Conservation (phyloP, 2,888 invertebrate genomes). For the Saturnia pavonia region DNA sequence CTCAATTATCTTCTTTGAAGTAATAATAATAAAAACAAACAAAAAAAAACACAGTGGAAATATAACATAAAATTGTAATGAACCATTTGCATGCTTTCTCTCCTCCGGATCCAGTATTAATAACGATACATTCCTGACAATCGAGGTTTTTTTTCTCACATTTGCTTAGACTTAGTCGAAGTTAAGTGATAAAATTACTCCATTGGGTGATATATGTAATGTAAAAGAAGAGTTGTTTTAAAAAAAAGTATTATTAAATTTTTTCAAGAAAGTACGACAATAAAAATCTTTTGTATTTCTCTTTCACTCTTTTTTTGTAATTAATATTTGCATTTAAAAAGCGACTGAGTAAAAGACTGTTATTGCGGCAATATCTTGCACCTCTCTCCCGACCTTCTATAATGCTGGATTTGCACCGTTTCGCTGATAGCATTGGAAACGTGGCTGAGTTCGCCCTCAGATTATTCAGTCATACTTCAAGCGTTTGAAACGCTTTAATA, state of each 20-base stretch:
- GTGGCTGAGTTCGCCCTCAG: background rate
- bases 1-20: constrained; percentile 31
- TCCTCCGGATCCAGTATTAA: constrained; percentile 65
- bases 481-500: background rate
- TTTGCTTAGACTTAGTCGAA: constrained; percentile 58
- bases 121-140: constrained; percentile 76
- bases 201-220: constrained; percentile 75
- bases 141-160: constrained; percentile 61
- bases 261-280: background rate
- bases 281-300: background rate
- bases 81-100: constrained; percentile 14
- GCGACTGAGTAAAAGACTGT: constrained; percentile 72
- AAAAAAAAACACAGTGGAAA: constrained; percentile 18
- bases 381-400: constrained; percentile 2
- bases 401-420: constrained; percentile 5
- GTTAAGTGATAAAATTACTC: constrained; percentile 60
- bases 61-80: background rate
- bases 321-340: constrained; percentile 57
- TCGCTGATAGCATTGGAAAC: constrained; percentile 17
- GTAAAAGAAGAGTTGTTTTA: constrained; percentile 37
- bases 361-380: constrained; percentile 58
- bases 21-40: constrained; percentile 27
- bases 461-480: background rate
- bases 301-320: constrained; percentile 33
- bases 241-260: constrained; percentile 59